Base-by-base conservation (phyloP, 2,797 vertebrate genomes). In the Molossus alvarezi region DNA sequence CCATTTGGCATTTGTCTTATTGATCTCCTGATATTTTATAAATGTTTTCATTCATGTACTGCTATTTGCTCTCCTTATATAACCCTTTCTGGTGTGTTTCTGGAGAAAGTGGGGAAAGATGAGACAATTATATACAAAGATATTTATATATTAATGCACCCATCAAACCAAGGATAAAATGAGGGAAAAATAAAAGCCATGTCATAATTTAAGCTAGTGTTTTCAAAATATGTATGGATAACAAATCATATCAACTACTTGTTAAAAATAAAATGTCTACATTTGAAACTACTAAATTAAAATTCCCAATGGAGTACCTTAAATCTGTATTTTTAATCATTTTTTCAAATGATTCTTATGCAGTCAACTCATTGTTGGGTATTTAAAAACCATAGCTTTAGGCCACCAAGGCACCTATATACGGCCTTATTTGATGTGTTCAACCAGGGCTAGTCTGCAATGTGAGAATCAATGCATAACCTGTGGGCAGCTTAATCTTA, bases 11-110 rank as follows among this genome's bases (percentile, higher is more conserved):
- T 96, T 97, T 95, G 57, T 95, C 71, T 95, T 92, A 95, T 93
- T 71, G 86, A 96, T 96, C 65, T 81, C 87, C 9, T 97, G 95
- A 64, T 97, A 92, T 73, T 95, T 95, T 88, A 29, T 89, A 90
- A 97, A 90, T 88, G 57, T 84, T 95, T 95, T 79, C 76, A 87
- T 92, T 96, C 51, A 81, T 88, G 57, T 85, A 58, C 94, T 94
- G 93, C n/a, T 81, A 71, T 95, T 97, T 97, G 27, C 64, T 95
- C 21, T 96, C 14, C 83, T 90, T 88, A 45, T 75, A 57, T 20
- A 67, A 88, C 18, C 15, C 18, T 88, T 80, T 88, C 55, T 73
- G 5, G 37, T 81, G 1, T 82, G 23, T 85, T 94, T 96, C 90
- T 85, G 41, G 53, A 80, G 81, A 75, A 76, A 48, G 55, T 81